Percentiles rank a stretch among this genome's conserved stretches.
phyloP scores from a whole-genome alignment of 2,888 invertebrate genomes.

The Cryptosula pallasiana region DNA sequence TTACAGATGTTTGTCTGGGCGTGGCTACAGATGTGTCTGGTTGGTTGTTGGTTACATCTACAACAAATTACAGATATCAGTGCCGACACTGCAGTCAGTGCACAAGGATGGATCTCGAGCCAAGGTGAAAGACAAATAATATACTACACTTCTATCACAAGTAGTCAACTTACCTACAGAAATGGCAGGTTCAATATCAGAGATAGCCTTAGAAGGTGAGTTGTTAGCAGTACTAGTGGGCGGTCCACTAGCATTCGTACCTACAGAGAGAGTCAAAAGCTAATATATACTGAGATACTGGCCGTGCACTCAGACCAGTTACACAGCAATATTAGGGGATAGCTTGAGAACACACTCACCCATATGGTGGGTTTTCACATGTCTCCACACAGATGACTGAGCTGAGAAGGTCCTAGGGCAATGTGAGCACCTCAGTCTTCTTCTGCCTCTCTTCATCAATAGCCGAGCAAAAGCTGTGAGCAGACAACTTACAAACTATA shows the following conservation, averaged over 20 bases:
- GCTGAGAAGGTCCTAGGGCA: conserved; percentile 4
- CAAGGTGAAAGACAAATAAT: no score
- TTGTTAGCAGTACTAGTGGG: neutral
- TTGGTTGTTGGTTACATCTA: neutral
- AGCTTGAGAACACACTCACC: neutral
- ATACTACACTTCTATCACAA: no score
- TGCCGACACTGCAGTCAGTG: no score
- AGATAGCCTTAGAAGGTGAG: neutral
- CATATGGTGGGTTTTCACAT: neutral
- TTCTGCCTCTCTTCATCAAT: conserved; percentile 5
- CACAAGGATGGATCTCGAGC: no score
- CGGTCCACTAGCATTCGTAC: no score
- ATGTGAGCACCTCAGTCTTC: neutral
- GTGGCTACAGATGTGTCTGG: conserved; percentile 10
- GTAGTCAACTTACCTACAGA: neutral
- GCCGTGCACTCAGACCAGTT: no score
- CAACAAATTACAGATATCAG: neutral
- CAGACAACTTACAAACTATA: no score
- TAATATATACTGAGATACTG: no score
- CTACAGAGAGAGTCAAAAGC: no score
- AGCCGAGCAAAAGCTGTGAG: neutral
- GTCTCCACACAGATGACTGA: conserved; percentile 18
- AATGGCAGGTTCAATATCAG: neutral
- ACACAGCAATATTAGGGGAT: no score
- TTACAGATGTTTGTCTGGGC: neutral